Evolutionary conservation across 2,113 vertebrate genomes (phyloP).

Genomic region (Gorilla gorilla): DNA sequence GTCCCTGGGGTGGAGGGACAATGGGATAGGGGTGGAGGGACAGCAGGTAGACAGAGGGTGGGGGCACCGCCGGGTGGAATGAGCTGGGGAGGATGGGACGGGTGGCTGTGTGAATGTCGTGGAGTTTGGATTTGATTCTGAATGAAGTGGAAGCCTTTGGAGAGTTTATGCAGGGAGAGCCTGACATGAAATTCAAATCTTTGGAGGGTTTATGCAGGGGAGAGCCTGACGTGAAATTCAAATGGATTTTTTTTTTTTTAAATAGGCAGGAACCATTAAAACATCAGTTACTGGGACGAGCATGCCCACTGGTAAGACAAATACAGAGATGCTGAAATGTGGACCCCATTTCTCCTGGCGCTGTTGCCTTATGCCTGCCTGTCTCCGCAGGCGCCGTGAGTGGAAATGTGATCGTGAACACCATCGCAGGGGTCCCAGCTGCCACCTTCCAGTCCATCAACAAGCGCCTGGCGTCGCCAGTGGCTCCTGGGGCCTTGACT

Average conservation of each 20-base stretch:
- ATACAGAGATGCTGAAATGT: rapidly evolving
- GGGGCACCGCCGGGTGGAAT: not conserved
- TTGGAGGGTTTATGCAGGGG: too few relatives aligned
- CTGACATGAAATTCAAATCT: not conserved
- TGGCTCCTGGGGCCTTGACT: slow-evolving; percentile 89
- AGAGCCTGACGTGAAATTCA: not conserved
- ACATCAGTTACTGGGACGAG: slow-evolving; percentile 92
- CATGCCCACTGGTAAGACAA: slow-evolving; percentile 91
- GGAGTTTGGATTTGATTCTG: not conserved
- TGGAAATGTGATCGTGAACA: slow-evolving; percentile 97
- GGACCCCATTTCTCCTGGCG: rapidly evolving
- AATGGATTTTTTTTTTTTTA: slow-evolving; percentile 60
- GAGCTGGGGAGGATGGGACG: not conserved
- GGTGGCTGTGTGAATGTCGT: rapidly evolving
- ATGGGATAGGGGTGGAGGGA: not conserved
- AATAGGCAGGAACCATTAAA: slow-evolving; percentile 95
- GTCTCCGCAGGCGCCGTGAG: slow-evolving; percentile 90
- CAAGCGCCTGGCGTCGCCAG: slow-evolving; percentile 94
- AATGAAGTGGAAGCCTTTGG: too few relatives aligned
- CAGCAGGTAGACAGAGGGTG: not conserved
- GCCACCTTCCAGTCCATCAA: slow-evolving; percentile 95
- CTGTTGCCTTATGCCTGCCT: not conserved
- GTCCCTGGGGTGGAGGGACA: not conserved
- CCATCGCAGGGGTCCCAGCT: slow-evolving; percentile 92
- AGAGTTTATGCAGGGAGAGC: not conserved